These are phyloP conservation scores for Irena cyanogastra DNA, from an alignment of 2,113 vertebrate genomes.

Conservation along the genomic window DNA sequence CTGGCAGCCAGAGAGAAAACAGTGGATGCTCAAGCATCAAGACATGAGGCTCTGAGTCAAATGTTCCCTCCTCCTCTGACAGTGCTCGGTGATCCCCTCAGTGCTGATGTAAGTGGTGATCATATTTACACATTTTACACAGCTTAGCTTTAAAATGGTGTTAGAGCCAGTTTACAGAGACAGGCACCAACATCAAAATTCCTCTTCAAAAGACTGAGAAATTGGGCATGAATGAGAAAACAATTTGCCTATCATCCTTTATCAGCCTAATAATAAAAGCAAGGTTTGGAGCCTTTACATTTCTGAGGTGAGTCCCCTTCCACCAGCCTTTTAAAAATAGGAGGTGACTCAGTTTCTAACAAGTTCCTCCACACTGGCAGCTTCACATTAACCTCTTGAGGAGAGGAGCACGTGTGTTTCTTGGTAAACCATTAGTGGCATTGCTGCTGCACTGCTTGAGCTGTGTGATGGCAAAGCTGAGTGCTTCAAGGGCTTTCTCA, in stretches of 20 bases:
- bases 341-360: neutral
- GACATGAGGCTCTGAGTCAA: fast-evolving
- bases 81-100: fast-evolving
- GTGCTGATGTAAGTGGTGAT: neutral
- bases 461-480: neutral
- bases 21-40: neutral
- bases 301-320: neutral
- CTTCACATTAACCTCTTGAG: neutral
- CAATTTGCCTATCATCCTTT: neutral
- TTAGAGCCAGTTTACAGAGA: neutral
- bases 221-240: neutral
- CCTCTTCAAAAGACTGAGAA: neutral
- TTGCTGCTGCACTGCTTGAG: neutral
- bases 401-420: neutral
- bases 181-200: neutral
- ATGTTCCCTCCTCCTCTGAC: neutral
- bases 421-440: neutral
- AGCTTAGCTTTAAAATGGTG: neutral
- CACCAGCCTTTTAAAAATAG: neutral
- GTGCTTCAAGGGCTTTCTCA: neutral
- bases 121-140: neutral
- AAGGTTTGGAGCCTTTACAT: neutral
- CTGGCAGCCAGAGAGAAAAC: neutral
- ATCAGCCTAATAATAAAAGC: neutral
- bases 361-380: neutral